A percentile compares a stretch with the other conserved stretches of the same genome.
These are phyloP conservation scores for Pseudochirops cupreus DNA, from an alignment of 2,797 vertebrate species.

Conservation along the genomic window DNA sequence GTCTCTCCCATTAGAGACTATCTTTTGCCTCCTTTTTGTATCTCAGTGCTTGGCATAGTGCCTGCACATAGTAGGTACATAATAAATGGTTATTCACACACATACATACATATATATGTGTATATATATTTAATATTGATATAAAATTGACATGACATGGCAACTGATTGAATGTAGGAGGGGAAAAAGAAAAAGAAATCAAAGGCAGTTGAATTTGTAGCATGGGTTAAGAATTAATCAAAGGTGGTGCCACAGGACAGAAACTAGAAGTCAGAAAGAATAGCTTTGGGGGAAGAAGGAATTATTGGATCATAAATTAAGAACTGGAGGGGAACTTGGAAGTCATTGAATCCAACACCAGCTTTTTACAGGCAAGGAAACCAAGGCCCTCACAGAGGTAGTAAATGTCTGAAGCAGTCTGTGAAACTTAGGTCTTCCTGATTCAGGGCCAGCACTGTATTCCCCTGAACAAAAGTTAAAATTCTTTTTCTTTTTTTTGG, in stretches of 20 bases:
- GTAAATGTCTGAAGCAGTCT: not conserved
- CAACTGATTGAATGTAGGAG: not conserved
- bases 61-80: not conserved
- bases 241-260: not conserved
- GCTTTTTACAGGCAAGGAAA: not conserved
- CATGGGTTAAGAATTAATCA: not conserved
- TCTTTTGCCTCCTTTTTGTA: not conserved
- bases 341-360: not conserved
- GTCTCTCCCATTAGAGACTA: not conserved
- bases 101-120: no score
- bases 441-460: not conserved
- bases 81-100: not conserved
- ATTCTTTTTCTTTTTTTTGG: not conserved
- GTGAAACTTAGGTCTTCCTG: not conserved
- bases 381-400: not conserved
- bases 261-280: not conserved
- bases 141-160: not conserved
- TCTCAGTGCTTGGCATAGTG: not conserved
- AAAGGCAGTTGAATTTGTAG: not conserved
- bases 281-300: not conserved
- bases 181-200: not conserved
- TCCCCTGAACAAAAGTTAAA: not conserved
- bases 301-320: not conserved
- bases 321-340: not conserved
- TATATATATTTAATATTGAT: not conserved